Conservation (phyloP, 37 sponge, comb jelly and placozoan genomes). For the Aplysina aerophoba region DNA sequence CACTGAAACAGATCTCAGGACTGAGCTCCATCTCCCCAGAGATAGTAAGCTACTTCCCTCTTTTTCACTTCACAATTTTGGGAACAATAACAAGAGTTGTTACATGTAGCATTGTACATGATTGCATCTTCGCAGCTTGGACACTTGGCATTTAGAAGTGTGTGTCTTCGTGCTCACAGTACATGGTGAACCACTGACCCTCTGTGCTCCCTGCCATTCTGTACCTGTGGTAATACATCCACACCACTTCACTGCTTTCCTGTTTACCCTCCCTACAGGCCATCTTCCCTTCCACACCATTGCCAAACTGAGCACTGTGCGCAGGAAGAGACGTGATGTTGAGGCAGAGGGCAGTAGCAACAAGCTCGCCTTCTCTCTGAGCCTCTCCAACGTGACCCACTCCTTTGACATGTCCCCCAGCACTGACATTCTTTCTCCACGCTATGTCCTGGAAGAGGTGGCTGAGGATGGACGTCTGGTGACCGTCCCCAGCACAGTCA, state of each 20-base stretch:
- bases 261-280: too few relatives aligned
- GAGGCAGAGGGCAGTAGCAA: background rate
- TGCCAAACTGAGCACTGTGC: background rate
- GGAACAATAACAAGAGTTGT: too few relatives aligned
- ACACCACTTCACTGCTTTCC: background rate
- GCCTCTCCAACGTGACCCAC: background rate
- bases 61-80: too few relatives aligned
- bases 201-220: too few relatives aligned
- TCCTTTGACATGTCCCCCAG: background rate
- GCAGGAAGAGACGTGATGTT: background rate
- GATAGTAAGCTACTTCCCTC: too few relatives aligned
- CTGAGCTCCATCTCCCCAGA: too few relatives aligned
- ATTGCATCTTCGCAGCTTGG: too few relatives aligned
- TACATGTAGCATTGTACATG: too few relatives aligned
- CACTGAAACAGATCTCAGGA: too few relatives aligned
- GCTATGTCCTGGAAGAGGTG: constrained; percentile 5
- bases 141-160: background rate
- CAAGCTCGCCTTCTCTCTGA: background rate
- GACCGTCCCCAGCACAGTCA: background rate
- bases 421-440: constrained; percentile 4
- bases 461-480: background rate
- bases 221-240: too few relatives aligned
- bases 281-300: too few relatives aligned
- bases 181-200: too few relatives aligned
- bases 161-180: background rate